Base-by-base conservation (phyloP, 2,113 vertebrate species). In the Microcebus griseorufus region DNA sequence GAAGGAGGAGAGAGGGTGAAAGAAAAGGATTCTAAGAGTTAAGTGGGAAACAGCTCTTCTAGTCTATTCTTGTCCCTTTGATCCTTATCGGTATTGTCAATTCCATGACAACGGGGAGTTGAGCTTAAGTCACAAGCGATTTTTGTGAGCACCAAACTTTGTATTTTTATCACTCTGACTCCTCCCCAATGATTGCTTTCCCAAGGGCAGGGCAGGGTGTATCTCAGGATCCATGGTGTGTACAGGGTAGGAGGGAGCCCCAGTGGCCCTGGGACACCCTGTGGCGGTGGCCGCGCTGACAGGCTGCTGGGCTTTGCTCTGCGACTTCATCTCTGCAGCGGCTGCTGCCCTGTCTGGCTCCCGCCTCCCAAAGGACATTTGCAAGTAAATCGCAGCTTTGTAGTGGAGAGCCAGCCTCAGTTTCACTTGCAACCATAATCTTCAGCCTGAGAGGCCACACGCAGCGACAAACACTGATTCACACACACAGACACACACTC, bases 11-110 rank as follows among this genome's bases (percentile, higher is more conserved):
- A 60, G 70, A 83, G 37, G 6, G 51, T 12, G 65, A 22, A 9
- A 55, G 9, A 64, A 76, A 17, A 29, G 27, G 70, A 32, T 29
- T 75, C 64, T 11, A 7, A 17, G 88, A 65, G 60, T 72, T 67
- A 29, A 88, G 87, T 53, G 90, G 67, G 55, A 76, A 80, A 6
- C 13, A 9, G 69, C 37, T 70, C 22, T 8, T n/a, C 1, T 2
- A 42, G 53, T 89, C 94, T 95, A 45, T 95, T 97, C 83, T 70
- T 13, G 83, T 65, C 58, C 18, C 97, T 96, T 76, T 95, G 92
- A 96, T 92, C 64, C 55, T 85, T 75, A 82, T 79, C 5, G 4
- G 55, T 58, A 9, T 60, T 58, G 90, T 58, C 83, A 92, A 45
- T 3, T 67, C 96, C 92, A 34, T 95, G 96, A 94, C 93, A 73